Percentiles rank a stretch among this genome's conserved stretches.
Conservation (phyloP, 2,797 vertebrate species). For the Helarctos malayanus region DNA sequence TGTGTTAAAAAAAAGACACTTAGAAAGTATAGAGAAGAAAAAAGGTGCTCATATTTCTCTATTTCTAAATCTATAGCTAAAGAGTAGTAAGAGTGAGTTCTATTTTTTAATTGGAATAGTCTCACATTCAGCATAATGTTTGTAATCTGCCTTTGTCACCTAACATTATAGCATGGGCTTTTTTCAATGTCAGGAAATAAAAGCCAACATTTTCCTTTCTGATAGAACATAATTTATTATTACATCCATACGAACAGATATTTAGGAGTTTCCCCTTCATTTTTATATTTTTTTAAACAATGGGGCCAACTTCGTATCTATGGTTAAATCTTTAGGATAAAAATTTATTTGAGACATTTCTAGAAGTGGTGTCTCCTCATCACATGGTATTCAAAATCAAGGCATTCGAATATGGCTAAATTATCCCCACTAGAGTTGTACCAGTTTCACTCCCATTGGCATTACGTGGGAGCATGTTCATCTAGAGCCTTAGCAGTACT, state of each 20-base stretch:
- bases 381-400: background rate
- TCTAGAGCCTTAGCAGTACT: background rate
- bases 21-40: background rate
- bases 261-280: background rate
- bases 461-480: background rate
- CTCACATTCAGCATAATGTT: background rate
- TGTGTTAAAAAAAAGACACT: background rate
- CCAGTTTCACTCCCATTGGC: background rate
- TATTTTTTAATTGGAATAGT: background rate
- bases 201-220: background rate
- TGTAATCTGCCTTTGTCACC: background rate
- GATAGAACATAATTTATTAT: background rate
- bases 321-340: background rate
- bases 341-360: background rate
- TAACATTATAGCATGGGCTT: background rate
- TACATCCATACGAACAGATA: background rate
- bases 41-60: background rate
- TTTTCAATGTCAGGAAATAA: background rate
- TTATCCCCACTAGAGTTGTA: background rate
- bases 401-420: background rate
- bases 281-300: constrained; percentile 15
- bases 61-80: background rate
- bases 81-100: background rate
- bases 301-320: background rate
- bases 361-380: background rate